Conservation (phyloP, 2,888 invertebrate species). For the Branchellion lobata region DNA sequence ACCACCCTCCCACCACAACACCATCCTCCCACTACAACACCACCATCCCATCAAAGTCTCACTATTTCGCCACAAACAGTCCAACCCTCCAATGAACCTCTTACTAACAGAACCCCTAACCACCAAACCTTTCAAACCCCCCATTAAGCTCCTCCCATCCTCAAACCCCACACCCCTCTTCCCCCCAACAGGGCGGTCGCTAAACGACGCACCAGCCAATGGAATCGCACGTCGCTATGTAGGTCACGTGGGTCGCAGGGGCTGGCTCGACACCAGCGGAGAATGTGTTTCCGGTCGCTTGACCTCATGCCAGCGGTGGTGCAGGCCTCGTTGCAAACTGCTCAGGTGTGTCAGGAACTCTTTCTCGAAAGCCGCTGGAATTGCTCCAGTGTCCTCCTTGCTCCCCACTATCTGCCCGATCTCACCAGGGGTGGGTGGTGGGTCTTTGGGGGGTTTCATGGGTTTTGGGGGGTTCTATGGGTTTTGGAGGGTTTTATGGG, state of each 20-base stretch:
- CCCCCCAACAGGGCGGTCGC: conserved; percentile 40
- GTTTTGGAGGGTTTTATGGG: no score
- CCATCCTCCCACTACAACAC: no score
- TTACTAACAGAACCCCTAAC: no score
- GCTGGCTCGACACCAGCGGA: conserved; percentile 55
- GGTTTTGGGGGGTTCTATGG: neutral
- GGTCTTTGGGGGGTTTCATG: neutral
- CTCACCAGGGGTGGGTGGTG: conserved; percentile 72
- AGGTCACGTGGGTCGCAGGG: conserved; percentile 49
- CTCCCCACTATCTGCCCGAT: conserved; percentile 76
- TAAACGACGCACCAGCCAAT: conserved; percentile 37
- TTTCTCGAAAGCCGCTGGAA: conserved; percentile 79
- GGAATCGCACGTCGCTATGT: conserved; percentile 50
- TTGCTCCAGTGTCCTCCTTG: conserved; percentile 74
- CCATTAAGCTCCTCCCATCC: neutral
- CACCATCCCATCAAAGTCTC: no score
- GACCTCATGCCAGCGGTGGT: conserved; percentile 73
- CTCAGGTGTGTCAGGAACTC: conserved; percentile 70
- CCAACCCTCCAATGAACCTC: no score
- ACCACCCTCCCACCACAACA: no score
- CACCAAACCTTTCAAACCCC: neutral
- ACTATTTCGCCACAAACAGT: no score
- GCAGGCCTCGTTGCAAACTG: conserved; percentile 71
- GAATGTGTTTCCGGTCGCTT: conserved; percentile 57
- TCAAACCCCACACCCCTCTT: neutral